Percentiles rank a stretch among this genome's conserved stretches.
Evolutionary conservation across 1,140 invertebrate species (phyloP).

Genomic region (Neelides sp.): DNA sequence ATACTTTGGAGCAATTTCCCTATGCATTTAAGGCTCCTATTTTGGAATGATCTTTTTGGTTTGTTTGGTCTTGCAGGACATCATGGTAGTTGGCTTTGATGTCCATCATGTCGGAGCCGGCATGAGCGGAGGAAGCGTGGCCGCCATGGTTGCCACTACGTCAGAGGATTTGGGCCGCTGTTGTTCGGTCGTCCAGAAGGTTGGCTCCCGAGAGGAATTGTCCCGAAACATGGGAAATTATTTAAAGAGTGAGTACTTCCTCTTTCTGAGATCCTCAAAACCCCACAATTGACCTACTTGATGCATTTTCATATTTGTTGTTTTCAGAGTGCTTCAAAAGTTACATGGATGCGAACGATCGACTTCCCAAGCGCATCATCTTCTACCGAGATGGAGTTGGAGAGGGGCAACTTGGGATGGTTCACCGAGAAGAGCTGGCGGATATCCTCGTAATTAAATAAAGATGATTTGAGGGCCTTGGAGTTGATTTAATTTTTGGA

Average conservation of each 20-base stretch:
- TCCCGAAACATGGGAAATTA: constrained; percentile 49
- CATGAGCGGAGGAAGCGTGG: constrained; percentile 42
- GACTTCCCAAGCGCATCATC: constrained; percentile 61
- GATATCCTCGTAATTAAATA: no score
- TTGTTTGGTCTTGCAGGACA: constrained; percentile 35
- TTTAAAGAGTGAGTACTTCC: constrained; percentile 38
- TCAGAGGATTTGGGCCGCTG: constrained; percentile 61
- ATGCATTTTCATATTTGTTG: constrained; percentile 17
- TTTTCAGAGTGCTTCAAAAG: constrained; percentile 44
- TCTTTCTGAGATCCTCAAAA: not conserved
- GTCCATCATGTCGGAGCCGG: constrained; percentile 57
- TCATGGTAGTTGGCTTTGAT: constrained; percentile 86
- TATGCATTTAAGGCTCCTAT: not conserved
- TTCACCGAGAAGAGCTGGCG: constrained; percentile 47
- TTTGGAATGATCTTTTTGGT: not conserved
- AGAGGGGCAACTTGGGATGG: constrained; percentile 65
- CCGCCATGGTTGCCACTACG: constrained; percentile 67
- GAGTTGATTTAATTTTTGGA: no score
- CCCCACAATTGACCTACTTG: no score
- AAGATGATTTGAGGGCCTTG: no score
- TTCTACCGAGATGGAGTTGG: constrained; percentile 85
- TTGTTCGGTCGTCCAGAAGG: constrained; percentile 57
- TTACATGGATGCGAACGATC: constrained; percentile 43
- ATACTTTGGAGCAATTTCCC: no score
- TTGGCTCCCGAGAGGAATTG: constrained; percentile 56